These are phyloP conservation scores for Ptychochromis oligacanthus DNA, from an alignment of 2,113 vertebrate genomes.

Conservation along the genomic window DNA sequence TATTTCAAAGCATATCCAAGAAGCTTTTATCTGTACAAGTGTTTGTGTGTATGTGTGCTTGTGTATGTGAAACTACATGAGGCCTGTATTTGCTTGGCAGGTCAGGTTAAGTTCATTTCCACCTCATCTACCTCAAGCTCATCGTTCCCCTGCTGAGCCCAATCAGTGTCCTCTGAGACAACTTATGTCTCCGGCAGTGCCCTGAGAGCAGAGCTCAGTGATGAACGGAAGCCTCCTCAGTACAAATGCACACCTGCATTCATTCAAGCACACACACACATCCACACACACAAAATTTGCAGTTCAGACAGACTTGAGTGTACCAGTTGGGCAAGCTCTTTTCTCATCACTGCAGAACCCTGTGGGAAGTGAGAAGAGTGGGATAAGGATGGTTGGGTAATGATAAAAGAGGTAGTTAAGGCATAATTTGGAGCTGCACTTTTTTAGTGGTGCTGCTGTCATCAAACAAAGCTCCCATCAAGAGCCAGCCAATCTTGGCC, in stretches of 20 bases:
- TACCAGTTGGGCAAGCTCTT: constrained; percentile 32
- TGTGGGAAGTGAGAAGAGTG: constrained; percentile 36
- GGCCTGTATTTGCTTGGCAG: constrained; percentile 11
- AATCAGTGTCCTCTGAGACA: constrained; percentile 69
- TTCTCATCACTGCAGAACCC: constrained; percentile 48
- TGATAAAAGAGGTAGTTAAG: constrained; percentile 69
- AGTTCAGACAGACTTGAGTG: constrained; percentile 18
- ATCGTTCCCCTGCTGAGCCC: constrained; percentile 62
- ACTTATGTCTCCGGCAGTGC: constrained; percentile 59
- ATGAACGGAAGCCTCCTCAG: constrained; percentile 43
- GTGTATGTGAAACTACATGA: background rate
- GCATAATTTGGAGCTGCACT: constrained; percentile 55
- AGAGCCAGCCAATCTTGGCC: constrained; percentile 45
- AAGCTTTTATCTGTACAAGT: constrained; percentile 43
- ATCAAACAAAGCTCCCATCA: constrained; percentile 58
- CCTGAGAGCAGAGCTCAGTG: constrained; percentile 44
- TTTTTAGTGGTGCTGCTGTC: constrained; percentile 51
- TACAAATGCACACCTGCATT: constrained; percentile 42
- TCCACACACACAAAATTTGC: background rate
- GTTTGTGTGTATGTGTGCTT: constrained; percentile 5
- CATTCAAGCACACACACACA: constrained; percentile 18
- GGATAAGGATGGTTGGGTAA: constrained; percentile 64
- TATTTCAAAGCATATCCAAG: constrained; percentile 28
- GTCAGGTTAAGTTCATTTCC: constrained; percentile 71
- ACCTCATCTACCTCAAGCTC: constrained; percentile 66